Evolutionary conservation across 2,888 invertebrate genomes (phyloP), one percentile per base, ranked within the genome.

Genomic region (Ectobius pallidus): DNA sequence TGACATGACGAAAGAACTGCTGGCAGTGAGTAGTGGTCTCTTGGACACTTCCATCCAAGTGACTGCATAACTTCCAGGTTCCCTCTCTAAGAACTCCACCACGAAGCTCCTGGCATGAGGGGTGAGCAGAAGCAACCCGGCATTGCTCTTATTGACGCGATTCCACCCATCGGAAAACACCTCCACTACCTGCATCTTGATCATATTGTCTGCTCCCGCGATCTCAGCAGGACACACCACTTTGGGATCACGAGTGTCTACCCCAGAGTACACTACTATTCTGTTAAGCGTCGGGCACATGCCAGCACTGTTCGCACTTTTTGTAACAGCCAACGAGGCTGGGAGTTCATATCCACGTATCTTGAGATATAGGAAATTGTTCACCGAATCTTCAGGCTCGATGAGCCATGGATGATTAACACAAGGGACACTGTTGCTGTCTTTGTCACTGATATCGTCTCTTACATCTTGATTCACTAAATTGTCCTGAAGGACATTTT

Each of bases 1-100:
- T 9, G 65, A 86, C 78, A 88, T 86, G 49, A 85, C 79, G 76
- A 84, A 80, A 1, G 88, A 79, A 88, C 87, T 79, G 89, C 88
- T 80, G 89, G 77, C 71, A 42, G 79, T 77, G 20, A 79, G 77
- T 6, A 77, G 77, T 16, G 81, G 80, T 55, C 80, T 76, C 73
- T 80, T 92, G 75, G 91, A 91, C 34, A 92, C 88, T 78, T 92
- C 92, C 84, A 92, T 91, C 92, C 92, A 93, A 77, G 90, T 90
- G 63, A 93, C 90, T 46, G 88, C 87, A 81, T 92, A 92, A 80
- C 88, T 89, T 0, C 92, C 92, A 18, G 89, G 87, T 79, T 92
- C 92, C 65, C 89, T 87, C 80, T 91, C 91, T 39, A 92, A 81
- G 81, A 92, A 92, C 81, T 92, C 92, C 65, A 93, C 88, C 61